A percentile compares a stretch with the other conserved stretches of the same genome.
phyloP scores from a whole-genome alignment of 1,140 invertebrate species.

The Archegozetes longisetosus region DNA sequence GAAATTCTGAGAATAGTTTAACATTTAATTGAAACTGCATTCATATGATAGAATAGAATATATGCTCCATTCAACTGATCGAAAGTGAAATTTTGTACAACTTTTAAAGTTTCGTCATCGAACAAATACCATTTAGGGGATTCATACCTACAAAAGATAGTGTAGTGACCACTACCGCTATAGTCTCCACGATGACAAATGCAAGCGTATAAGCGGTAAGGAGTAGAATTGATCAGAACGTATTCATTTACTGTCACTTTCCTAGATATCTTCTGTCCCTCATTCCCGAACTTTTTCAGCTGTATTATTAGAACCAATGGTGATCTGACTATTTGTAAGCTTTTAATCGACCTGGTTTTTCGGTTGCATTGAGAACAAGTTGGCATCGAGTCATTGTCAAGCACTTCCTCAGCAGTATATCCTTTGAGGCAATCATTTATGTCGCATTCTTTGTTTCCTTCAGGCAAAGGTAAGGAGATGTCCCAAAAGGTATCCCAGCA shows the following conservation, averaged over 20 bases:
- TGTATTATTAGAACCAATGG: constrained; percentile 16
- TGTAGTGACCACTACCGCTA: constrained; percentile 16
- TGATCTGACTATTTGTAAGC: constrained; percentile 9
- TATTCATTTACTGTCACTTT: constrained; percentile 12
- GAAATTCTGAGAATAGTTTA: no score
- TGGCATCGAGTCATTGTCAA: constrained; percentile 10
- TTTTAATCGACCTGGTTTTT: constrained; percentile 14
- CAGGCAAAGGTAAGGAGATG: constrained; percentile 60
- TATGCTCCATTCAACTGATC: constrained; percentile 5
- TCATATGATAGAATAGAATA: constrained; percentile 12
- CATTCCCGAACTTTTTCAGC: constrained; percentile 19
- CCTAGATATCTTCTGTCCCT: constrained; percentile 16
- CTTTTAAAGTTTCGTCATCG: constrained; percentile 15
- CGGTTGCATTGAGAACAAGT: constrained; percentile 15
- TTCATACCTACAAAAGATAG: constrained; percentile 8
- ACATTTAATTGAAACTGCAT: no score
- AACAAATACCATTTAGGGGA: constrained; percentile 16
- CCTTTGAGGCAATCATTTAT: constrained; percentile 14
- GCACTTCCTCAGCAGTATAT: constrained; percentile 14
- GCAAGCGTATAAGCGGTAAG: constrained; percentile 3
- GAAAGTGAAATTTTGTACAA: constrained; percentile 4
- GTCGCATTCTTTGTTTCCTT: constrained; percentile 15
- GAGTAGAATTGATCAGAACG: constrained; percentile 1
- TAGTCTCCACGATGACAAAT: constrained; percentile 16
- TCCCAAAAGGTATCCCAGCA: constrained; percentile 95